Conservation (phyloP, 1,140 invertebrate genomes). For the Camponotus floridanus region DNA sequence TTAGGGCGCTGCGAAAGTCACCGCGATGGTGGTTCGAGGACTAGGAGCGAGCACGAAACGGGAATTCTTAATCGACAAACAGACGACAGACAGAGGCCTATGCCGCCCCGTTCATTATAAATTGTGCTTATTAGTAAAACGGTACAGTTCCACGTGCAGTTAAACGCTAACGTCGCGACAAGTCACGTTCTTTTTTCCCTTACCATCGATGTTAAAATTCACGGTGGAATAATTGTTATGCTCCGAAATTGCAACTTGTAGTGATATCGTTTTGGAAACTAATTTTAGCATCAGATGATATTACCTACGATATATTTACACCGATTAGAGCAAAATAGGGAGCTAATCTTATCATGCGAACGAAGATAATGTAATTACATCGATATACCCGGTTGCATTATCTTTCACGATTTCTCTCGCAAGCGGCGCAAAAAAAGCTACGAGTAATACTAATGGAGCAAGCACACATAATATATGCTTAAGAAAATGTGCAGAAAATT, state of each 20-base stretch:
- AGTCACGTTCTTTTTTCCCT: conserved; percentile 35
- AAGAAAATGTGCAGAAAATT: not conserved
- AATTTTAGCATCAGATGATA: conserved; percentile 49
- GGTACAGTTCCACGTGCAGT: conserved; percentile 53
- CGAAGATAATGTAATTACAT: conserved; percentile 53
- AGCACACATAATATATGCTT: not conserved
- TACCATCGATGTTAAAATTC: not conserved
- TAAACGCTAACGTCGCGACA: conserved; percentile 30
- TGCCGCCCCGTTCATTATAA: conserved; percentile 67
- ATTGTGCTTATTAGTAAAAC: conserved; percentile 70
- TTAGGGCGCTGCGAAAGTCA: conserved; percentile 66
- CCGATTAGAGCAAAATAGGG: conserved; percentile 1
- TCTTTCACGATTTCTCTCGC: conserved; percentile 19
- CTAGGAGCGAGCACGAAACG: conserved; percentile 65
- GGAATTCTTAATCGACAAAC: conserved; percentile 71
- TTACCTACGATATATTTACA: conserved; percentile 33
- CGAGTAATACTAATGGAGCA: conserved; percentile 53
- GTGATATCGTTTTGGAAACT: conserved; percentile 9
- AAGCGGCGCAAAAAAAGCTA: conserved; percentile 21
- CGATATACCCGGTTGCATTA: conserved; percentile 34
- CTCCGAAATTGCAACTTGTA: conserved; percentile 11
- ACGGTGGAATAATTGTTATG: conserved; percentile 23
- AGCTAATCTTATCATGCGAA: conserved; percentile 49
- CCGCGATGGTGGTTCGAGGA: conserved; percentile 44
- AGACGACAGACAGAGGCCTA: conserved; percentile 45